phyloP scores from a whole-genome alignment of 1,140 invertebrate genomes.

The Amyelois transitella region DNA sequence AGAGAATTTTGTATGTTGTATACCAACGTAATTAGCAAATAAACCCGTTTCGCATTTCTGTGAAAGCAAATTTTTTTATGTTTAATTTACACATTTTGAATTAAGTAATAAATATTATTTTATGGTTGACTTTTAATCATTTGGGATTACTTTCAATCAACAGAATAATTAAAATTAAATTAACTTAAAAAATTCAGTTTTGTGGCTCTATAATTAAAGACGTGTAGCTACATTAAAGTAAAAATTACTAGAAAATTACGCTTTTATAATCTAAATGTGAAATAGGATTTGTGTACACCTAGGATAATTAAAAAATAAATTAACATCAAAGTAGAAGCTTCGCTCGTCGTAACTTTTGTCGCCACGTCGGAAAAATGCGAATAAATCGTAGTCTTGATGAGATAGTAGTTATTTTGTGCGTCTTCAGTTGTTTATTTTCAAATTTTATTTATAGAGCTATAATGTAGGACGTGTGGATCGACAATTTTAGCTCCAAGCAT shows the following conservation, averaged over 20 bases:
- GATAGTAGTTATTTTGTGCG: no score
- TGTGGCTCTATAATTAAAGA: no score
- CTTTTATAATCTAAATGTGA: neutral
- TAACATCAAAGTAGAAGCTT: neutral
- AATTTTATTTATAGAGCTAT: neutral
- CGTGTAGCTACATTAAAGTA: no score
- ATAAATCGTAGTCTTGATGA: neutral
- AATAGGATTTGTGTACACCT: neutral
- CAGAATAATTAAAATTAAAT: no score
- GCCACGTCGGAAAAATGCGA: neutral
- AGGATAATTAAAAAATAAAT: neutral
- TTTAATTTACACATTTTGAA: neutral
- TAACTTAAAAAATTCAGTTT: no score
- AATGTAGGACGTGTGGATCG: neutral
- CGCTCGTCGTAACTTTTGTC: constrained; percentile 6
- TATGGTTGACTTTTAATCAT: no score
- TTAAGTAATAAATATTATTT: neutral
- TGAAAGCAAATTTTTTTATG: neutral
- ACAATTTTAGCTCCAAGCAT: neutral
- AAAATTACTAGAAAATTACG: neutral
- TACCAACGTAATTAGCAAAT: no score
- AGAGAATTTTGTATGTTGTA: no score
- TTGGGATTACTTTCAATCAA: neutral
- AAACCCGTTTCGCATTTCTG: neutral
- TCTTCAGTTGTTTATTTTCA: neutral